These are phyloP conservation scores for Hetaerina titia DNA, from an alignment of 2,888 invertebrate genomes.

Conservation along the genomic window DNA sequence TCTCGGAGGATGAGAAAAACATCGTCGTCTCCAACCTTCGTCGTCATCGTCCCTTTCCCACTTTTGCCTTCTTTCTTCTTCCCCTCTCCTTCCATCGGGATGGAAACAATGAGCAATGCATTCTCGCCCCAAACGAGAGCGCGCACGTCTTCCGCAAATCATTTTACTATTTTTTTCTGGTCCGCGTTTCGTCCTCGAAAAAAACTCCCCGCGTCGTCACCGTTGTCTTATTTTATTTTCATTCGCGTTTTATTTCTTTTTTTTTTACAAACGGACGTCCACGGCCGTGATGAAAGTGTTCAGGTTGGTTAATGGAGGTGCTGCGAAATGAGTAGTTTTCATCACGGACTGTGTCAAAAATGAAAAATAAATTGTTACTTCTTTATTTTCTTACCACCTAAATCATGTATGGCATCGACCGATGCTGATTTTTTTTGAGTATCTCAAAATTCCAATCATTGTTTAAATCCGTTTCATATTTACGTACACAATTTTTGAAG, in stretches of 20 bases:
- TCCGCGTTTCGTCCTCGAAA: conserved; percentile 7
- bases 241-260: not conserved
- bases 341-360: not conserved
- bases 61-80: no score
- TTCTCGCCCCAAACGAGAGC: not conserved
- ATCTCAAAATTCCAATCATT: not conserved
- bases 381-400: not conserved
- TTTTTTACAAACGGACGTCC: not conserved
- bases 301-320: conserved; percentile 41
- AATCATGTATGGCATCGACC: not conserved
- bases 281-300: conserved; percentile 9
- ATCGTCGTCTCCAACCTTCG: no score
- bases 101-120: not conserved
- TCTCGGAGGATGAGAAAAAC: no score
- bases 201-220: not conserved
- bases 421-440: not conserved
- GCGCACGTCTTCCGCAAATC: not conserved
- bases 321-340: conserved; percentile 58
- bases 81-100: not conserved
- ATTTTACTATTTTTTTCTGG: not conserved
- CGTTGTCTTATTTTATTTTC: not conserved
- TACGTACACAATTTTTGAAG: not conserved
- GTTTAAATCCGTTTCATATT: not conserved
- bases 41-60: no score
- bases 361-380: not conserved